A percentile compares a stretch with the other conserved stretches of the same genome.
These are phyloP conservation scores for Ophioninae sp. DNA, from an alignment of 2,888 invertebrate species.

Conservation along the genomic window DNA sequence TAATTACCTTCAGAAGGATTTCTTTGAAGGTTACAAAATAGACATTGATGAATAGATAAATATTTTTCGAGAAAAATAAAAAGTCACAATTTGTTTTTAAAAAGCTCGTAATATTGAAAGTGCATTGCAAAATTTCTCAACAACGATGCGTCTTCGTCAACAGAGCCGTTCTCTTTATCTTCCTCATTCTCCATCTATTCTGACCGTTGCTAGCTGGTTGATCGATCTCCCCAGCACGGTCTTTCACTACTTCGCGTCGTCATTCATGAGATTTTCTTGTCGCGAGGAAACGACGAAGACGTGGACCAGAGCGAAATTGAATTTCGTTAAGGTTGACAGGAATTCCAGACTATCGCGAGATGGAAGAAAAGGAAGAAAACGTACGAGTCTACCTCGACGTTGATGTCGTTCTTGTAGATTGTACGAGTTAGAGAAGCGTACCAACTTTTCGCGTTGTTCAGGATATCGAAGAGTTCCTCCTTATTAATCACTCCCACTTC, in stretches of 20 bases:
- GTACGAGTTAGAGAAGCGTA: constrained; percentile 1
- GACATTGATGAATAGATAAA: background rate
- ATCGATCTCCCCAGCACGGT: constrained; percentile 31
- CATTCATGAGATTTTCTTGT: constrained; percentile 45
- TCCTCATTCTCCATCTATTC: constrained; percentile 1
- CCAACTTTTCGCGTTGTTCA: background rate
- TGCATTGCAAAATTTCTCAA: constrained; percentile 11
- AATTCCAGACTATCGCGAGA: constrained; percentile 21
- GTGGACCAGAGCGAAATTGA: constrained; percentile 39
- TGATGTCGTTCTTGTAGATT: constrained; percentile 3
- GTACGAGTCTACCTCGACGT: background rate
- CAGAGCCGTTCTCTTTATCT: background rate
- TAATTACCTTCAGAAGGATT: too few relatives aligned
- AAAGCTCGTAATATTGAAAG: background rate
- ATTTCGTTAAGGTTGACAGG: constrained; percentile 47
- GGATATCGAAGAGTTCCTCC: constrained; percentile 5
- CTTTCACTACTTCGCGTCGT: constrained; percentile 29
- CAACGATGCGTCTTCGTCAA: constrained; percentile 16
- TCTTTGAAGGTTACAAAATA: too few relatives aligned
- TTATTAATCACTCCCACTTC: background rate
- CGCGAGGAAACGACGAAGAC: constrained; percentile 26
- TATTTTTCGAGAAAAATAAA: background rate
- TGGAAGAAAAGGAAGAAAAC: background rate
- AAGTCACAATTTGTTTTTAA: background rate
- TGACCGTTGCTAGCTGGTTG: background rate